phyloP scores from a whole-genome alignment of 2,888 invertebrate species.

The Leptogaster cylindrica region DNA sequence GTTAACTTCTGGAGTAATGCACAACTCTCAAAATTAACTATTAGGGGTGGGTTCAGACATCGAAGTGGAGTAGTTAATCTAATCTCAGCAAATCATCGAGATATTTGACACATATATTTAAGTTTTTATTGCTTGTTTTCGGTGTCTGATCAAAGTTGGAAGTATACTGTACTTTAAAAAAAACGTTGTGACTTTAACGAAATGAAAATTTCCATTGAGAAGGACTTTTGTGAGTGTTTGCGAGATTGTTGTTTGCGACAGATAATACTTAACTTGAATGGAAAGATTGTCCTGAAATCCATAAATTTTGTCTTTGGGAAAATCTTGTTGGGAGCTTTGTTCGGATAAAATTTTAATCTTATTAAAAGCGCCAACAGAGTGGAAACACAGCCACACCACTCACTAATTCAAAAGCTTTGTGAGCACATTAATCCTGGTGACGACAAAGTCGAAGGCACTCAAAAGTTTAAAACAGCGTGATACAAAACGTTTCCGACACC shows the following conservation, averaged over 20 bases:
- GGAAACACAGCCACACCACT: conserved; percentile 34
- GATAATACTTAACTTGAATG: neutral
- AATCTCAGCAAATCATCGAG: too few species aligned
- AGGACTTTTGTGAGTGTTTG: conserved; percentile 12
- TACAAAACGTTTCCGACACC: conserved; percentile 1
- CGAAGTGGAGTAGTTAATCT: neutral
- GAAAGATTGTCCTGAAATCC: neutral
- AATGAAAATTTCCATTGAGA: too few species aligned
- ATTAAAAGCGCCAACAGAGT: conserved; percentile 35
- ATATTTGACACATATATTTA: too few species aligned
- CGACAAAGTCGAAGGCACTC: conserved; percentile 36
- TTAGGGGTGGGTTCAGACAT: neutral
- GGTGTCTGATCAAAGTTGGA: too few species aligned
- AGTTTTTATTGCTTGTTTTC: too few species aligned
- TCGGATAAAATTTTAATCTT: conserved; percentile 37
- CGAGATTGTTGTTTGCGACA: neutral
- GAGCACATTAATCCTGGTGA: conserved; percentile 22
- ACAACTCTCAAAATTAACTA: too few species aligned
- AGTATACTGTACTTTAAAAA: too few species aligned
- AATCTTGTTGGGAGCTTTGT: conserved; percentile 16
- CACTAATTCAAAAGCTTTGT: conserved; percentile 23
- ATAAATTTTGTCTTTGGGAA: conserved; percentile 34
- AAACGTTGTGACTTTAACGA: too few species aligned
- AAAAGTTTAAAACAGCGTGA: conserved; percentile 36
- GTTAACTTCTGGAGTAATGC: conserved; percentile 13